These are phyloP conservation scores for Amblyopsis rosae DNA, from an alignment of 2,113 vertebrate genomes.

Conservation along the genomic window DNA sequence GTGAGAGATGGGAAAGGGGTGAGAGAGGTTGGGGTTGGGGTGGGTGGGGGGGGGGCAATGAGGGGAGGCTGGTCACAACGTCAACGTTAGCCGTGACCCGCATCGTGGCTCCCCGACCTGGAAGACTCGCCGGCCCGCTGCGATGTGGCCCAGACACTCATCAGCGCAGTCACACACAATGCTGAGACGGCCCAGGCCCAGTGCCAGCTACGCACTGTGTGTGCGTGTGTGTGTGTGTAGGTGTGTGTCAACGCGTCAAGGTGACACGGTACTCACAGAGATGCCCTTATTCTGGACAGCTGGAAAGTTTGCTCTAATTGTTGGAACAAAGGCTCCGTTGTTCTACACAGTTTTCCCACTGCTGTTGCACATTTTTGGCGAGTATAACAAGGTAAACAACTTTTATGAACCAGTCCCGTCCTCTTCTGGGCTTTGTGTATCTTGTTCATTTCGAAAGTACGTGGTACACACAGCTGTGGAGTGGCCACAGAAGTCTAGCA, in stretches of 20 bases:
- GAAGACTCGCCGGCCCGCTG: constrained; percentile 40
- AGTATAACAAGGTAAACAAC: background rate
- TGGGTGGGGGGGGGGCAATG: constrained; percentile 17
- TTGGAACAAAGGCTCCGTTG: background rate
- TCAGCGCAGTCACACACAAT: constrained; percentile 46
- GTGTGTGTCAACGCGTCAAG: constrained; percentile 14
- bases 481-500: constrained; percentile 13
- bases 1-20: no score
- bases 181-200: constrained; percentile 31
- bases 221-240: constrained; percentile 28
- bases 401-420: background rate
- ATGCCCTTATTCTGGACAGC: constrained; percentile 30
- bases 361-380: background rate
- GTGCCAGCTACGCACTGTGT: constrained; percentile 45
- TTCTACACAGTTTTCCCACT: background rate
- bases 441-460: background rate
- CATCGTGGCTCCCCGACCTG: constrained; percentile 1
- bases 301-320: constrained; percentile 15
- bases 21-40: constrained; percentile 11
- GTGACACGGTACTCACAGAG: constrained; percentile 34
- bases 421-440: background rate
- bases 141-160: constrained; percentile 37
- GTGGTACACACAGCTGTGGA: no score
- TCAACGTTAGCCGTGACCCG: constrained; percentile 29
- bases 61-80: constrained; percentile 19